Evolutionary conservation across 37 sponge, comb jelly and placozoan genomes (phyloP), one percentile per base, ranked within the genome.

Genomic region (Chondrilla cf. caribensis): DNA sequence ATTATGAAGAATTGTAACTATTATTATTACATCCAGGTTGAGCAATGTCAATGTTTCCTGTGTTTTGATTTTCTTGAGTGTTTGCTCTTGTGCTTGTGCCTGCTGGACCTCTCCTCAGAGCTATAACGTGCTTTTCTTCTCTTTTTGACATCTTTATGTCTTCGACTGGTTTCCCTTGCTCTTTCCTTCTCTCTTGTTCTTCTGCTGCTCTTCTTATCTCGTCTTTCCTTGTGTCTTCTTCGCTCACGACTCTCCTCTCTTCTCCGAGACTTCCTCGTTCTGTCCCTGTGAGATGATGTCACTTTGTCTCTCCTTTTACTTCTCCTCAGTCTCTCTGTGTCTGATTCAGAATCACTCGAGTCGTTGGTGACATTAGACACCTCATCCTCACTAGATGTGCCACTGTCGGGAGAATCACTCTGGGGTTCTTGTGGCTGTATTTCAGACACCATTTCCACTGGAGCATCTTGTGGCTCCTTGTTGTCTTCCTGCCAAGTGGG

Each of bases 41-140:
- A n/a, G n/a, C n/a, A n/a, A 33, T 29, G 4, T 26, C 32, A 67
- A 29, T 47, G 11, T 47, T 33, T 67, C 68, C 68, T 67, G 68
- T 67, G 68, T 26, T 67, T 67, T 0, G 35, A 28, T 33, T 67
- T 67, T 33, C 33, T 67, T 0, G 32, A 6, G 4, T 67, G 68
- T 33, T 67, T 67, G 68, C 32, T 67, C 2, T 33, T 28, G 4
- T 67, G 68, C 68, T 67, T 67, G 68, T 60, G 64, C 5, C 68
- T 28, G 4, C 51, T 47, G 6, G 51, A 47, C 51, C 51, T 47
- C 51, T 47, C 51, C 51, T 47, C 51, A 6, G 51, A 47, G 51
- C 9, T 47, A 11, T 47, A 11, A 47, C 11, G 51, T 14, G 9
- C 11, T 11, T 47, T 47, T 11, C 51, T 6, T 11, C 11, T 47